Evolutionary conservation across 2,797 vertebrate genomes (phyloP).

Genomic region (Anabas testudineus): DNA sequence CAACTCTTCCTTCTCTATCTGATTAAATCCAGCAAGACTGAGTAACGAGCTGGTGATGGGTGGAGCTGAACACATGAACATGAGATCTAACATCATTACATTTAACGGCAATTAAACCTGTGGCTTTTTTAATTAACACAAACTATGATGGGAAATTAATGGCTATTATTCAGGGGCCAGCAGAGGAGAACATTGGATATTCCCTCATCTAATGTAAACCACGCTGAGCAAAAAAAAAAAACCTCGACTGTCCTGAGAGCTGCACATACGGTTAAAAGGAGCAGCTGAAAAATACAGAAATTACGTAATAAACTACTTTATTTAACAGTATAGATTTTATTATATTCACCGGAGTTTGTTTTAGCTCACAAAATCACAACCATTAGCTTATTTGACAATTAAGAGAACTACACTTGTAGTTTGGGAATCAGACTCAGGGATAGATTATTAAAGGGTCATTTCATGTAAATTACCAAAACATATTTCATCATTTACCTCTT

Average conservation of each 20-base stretch:
- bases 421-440: neutral
- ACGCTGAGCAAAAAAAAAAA: conserved; percentile 23
- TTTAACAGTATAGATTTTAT: conserved; percentile 1
- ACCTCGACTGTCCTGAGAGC: conserved; percentile 20
- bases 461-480: neutral
- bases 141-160: conserved; percentile 85
- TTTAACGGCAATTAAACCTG: conserved; percentile 86
- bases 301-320: conserved; percentile 20
- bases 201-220: conserved; percentile 50
- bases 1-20: conserved; percentile 77
- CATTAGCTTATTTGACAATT: neutral
- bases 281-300: too few species aligned
- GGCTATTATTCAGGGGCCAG: conserved; percentile 78
- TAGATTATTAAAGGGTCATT: conserved; percentile 12
- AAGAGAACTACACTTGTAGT: neutral
- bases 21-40: conserved; percentile 82
- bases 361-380: neutral
- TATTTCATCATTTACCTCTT: neutral
- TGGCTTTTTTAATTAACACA: conserved; percentile 86
- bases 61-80: conserved; percentile 80
- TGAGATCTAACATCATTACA: conserved; percentile 86
- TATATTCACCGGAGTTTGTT: neutral
- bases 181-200: conserved; percentile 61
- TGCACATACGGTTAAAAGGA: conserved; percentile 10
- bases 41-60: conserved; percentile 81